phyloP scores from a whole-genome alignment of 2,888 invertebrate species.

The Alsophila aescularia region DNA sequence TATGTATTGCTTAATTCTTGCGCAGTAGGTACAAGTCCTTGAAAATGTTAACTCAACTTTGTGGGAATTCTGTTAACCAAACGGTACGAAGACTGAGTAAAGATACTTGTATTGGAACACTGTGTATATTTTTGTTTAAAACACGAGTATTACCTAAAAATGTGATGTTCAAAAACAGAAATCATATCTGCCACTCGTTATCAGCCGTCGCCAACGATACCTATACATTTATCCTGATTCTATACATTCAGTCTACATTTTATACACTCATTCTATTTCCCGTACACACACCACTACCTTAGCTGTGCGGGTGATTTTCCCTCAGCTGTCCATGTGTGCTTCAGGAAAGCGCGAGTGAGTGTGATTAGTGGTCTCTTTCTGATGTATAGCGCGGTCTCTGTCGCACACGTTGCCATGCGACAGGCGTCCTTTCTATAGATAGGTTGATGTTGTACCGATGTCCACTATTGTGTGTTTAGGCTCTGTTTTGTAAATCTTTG shows the following conservation, averaged over 20 bases:
- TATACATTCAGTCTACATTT: slow-evolving; percentile 33
- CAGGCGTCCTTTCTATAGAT: slow-evolving; percentile 42
- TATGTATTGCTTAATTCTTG: too few relatives aligned
- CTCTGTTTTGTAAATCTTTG: slow-evolving; percentile 39
- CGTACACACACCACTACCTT: slow-evolving; percentile 42
- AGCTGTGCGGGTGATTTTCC: slow-evolving; percentile 46
- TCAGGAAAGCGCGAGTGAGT: slow-evolving; percentile 41
- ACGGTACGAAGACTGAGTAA: too few relatives aligned
- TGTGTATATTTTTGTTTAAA: too few relatives aligned
- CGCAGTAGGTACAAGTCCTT: too few relatives aligned
- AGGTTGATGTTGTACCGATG: slow-evolving; percentile 57
- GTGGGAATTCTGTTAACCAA: too few relatives aligned
- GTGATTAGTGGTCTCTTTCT: slow-evolving; percentile 42
- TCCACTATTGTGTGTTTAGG: slow-evolving; percentile 64
- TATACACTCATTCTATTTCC: slow-evolving; percentile 42
- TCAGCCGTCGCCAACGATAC: slow-evolving; percentile 10
- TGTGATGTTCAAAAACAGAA: slow-evolving; percentile 6
- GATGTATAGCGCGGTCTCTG: slow-evolving; percentile 43
- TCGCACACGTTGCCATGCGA: slow-evolving; percentile 40
- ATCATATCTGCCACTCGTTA: slow-evolving; percentile 18
- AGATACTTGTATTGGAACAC: too few relatives aligned
- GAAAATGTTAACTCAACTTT: too few relatives aligned
- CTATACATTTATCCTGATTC: slow-evolving; percentile 20
- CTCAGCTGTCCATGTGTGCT: slow-evolving; percentile 34
- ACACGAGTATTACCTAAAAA: not conserved